Evolutionary conservation across 2,888 invertebrate species (phyloP), one percentile per base, ranked within the genome.

Genomic region (Apotomis turbidana): DNA sequence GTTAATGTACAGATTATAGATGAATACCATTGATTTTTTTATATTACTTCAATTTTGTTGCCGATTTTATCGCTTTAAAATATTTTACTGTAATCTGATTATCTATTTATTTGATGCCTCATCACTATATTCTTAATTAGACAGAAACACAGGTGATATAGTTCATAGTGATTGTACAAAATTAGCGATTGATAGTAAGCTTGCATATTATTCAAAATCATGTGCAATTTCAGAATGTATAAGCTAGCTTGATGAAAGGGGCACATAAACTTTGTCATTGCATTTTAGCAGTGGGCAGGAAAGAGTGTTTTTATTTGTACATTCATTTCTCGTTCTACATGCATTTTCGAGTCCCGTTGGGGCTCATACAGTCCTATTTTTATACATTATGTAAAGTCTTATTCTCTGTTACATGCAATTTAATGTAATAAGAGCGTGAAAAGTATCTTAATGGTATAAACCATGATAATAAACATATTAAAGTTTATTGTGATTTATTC

Each of bases 281-380:
- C 92, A 93, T 92, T 93, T 91, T 91, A 85, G 91, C 91, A 91
- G 89, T 92, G 91, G 81, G 83, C 78, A 82, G 86, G 81, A 83
- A 83, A 82, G 84, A 86, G 84, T 83, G 82, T 85, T 87, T 64
- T 89, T 81, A 87, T 89, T 91, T 90, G 86, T 90, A 88, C 85
- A 85, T 90, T 91, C 79, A 86, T 89, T 92, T 91, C 87, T 88
- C 87, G 89, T 88, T 88, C 85, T 90, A 87, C 83, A 83, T 92
- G 92, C 92, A 93, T 93, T 93, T 92, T 85, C 77, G 93, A 87
- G 91, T 87, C 90, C 80, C 80, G 76, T 78, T 77, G 83, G 86
- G 91, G 80, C 90, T 90, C 91, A 78, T 87, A 91, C 90, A 91
- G 91, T 93, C 93, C 92, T 93, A 93, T 93, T 93, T 93, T 93